Percentiles rank a stretch among this genome's conserved stretches.
phyloP scores from a whole-genome alignment of 2,113 vertebrate species.

The Lepisosteus oculatus region DNA sequence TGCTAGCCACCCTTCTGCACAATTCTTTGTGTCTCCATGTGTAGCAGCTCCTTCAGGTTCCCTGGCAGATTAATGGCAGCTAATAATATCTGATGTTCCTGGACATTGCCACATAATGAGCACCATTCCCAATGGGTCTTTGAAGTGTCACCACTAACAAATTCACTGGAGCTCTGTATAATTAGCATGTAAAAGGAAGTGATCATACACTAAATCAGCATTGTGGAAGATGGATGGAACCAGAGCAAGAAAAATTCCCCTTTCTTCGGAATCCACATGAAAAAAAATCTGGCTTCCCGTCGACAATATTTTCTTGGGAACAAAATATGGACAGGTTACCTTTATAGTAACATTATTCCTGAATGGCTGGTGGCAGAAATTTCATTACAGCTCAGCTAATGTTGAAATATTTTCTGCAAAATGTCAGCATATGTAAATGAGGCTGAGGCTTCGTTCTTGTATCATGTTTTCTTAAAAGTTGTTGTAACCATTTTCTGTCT shows the following conservation, averaged over 20 bases:
- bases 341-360: conserved; percentile 99
- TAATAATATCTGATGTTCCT: conserved; percentile 99
- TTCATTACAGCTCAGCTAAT: conserved; percentile 94
- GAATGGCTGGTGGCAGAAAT: conserved; percentile 91
- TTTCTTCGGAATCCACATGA: conserved; percentile 64
- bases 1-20: conserved; percentile 68
- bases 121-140: conserved; percentile 91
- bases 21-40: conserved; percentile 68
- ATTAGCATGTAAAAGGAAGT: conserved; percentile 93
- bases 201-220: conserved; percentile 87
- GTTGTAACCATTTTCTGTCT: conserved; percentile 50
- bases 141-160: conserved; percentile 98
- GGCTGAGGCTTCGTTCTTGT: conserved; percentile 72
- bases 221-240: conserved; percentile 81
- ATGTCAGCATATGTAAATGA: conserved; percentile 99
- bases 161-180: conserved; percentile 84
- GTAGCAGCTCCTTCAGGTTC: conserved; percentile 61
- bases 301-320: conserved; percentile 83
- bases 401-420: conserved; percentile 96
- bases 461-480: conserved; percentile 87
- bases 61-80: conserved; percentile 98
- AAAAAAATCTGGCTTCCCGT: conserved; percentile 78
- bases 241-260: conserved; percentile 66
- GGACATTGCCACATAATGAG: conserved; percentile 97
- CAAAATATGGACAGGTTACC: conserved; percentile 94